Conservation (phyloP, 2,888 invertebrate genomes). For the Caenorhabditis drosophilae region DNA sequence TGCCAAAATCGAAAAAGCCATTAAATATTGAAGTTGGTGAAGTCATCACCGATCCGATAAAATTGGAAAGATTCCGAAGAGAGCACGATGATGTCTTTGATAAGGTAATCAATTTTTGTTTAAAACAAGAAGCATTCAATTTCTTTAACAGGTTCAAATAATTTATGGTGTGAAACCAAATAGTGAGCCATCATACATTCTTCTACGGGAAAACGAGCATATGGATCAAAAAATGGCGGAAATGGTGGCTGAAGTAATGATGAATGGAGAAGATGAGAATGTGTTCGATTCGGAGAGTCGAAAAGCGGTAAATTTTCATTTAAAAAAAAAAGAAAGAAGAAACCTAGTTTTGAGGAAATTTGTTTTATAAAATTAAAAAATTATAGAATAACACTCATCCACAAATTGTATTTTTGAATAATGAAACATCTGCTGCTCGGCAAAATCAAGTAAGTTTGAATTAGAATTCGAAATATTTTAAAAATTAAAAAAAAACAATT, state of each 20-base stretch:
- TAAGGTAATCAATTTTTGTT: too few relatives aligned
- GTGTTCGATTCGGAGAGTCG: neutral
- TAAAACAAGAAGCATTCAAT: too few relatives aligned
- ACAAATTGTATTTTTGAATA: too few relatives aligned
- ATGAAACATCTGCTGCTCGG: too few relatives aligned
- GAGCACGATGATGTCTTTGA: conserved; percentile 46
- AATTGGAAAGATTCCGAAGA: conserved; percentile 40
- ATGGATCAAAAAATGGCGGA: conserved; percentile 38
- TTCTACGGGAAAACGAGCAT: conserved; percentile 40
- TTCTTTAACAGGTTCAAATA: conserved; percentile 37
- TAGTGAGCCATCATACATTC: conserved; percentile 57
- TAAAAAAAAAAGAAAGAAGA: too few relatives aligned
- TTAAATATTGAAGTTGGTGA: conserved; percentile 29
- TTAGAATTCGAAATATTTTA: too few relatives aligned
- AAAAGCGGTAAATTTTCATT: too few relatives aligned
- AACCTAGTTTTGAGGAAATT: too few relatives aligned
- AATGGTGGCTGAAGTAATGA: conserved; percentile 7
- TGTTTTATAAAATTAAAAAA: too few relatives aligned
- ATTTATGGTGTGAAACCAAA: conserved; percentile 56
- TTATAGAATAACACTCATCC: too few relatives aligned
- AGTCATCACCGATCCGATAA: conserved; percentile 43
- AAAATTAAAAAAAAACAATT: too few relatives aligned
- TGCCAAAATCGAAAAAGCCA: neutral
- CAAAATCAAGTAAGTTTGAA: too few relatives aligned
- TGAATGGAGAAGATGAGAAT: neutral